Evolutionary conservation across 1,140 invertebrate genomes (phyloP), one percentile per base, ranked within the genome.

Genomic region (Olivierus martensii): DNA sequence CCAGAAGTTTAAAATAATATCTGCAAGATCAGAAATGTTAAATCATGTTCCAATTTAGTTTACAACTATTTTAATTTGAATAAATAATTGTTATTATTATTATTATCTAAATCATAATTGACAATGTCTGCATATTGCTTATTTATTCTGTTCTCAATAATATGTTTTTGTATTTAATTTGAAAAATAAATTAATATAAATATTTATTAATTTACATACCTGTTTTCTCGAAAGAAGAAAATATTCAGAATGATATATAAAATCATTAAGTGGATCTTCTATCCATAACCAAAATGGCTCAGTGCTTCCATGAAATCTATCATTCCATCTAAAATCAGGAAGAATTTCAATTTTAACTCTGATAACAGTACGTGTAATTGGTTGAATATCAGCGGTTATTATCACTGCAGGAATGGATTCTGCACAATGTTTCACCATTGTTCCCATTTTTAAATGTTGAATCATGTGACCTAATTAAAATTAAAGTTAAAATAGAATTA

Each of bases 261-360:
- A 81, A 68, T 96, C 90, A 53, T 76, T 85, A 12, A 89, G 84
- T 0, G 91, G 83, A 72, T 99, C 92, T 71, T 97, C 93, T 14
- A 99, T 83, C 90, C 94, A 97, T 47, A 99, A 80, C 87, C 91
- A 98, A 70, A 96, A 99, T 2, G 83, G 77, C 71, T 98, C 89
- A 1, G 83, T 77, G 10, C 75, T 79, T 67, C 82, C 84, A 66
- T 97, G 91, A 51, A 89, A 72, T 57, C 77, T 79, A 64, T 91
- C 87, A 65, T 89, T 88, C 90, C 91, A 96, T 44, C 73, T 78
- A 66, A 99, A 99, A 55, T 82, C 78, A 0, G 94, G 80, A 50
- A 67, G 79, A 10, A 99, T 81, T 42, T 75, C 77, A 12, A 98
- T 73, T 42, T 81, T 80, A 57, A 99, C 85, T 62, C 88, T 77